Conservation (phyloP, 2,797 vertebrate species). For the Danio aesculapii region DNA sequence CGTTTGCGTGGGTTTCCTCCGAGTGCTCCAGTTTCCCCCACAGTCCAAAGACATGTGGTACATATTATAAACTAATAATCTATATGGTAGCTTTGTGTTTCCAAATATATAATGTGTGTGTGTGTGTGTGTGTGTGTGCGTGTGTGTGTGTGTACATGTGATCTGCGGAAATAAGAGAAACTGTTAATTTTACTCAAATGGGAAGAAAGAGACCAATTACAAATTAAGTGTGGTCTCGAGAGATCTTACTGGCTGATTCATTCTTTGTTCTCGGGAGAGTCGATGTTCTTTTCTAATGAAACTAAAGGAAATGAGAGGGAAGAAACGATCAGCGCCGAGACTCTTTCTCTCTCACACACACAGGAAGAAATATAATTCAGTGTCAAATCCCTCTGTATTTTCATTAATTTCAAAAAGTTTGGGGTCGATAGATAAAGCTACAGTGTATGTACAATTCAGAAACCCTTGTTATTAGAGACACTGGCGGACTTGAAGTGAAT, state of each 20-base stretch:
- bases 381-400: not conserved
- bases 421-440: no score
- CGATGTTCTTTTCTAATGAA: conserved; percentile 36
- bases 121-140: no score
- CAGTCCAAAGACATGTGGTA: no score
- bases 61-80: not conserved
- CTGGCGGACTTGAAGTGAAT: no score
- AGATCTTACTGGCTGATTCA: conserved; percentile 35
- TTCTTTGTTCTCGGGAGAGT: conserved; percentile 28
- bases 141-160: conserved; percentile 17
- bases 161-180: conserved; percentile 6
- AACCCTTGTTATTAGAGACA: no score
- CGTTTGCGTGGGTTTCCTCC: no score
- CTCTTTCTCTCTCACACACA: not conserved
- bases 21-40: no score
- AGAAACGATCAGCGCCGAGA: conserved; percentile 21
- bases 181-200: conserved; percentile 25
- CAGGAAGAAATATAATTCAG: not conserved
- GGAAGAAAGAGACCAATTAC: conserved; percentile 42
- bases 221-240: conserved; percentile 29
- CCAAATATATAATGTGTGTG: no score
- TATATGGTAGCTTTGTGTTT: not conserved
- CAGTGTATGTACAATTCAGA: no score
- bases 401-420: not conserved
- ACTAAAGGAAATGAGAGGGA: conserved; percentile 22